These are phyloP conservation scores for Catostylus mosaicus DNA, from an alignment of 30 jellyfish, hydroid and myxozoan genomes.

Conservation along the genomic window DNA sequence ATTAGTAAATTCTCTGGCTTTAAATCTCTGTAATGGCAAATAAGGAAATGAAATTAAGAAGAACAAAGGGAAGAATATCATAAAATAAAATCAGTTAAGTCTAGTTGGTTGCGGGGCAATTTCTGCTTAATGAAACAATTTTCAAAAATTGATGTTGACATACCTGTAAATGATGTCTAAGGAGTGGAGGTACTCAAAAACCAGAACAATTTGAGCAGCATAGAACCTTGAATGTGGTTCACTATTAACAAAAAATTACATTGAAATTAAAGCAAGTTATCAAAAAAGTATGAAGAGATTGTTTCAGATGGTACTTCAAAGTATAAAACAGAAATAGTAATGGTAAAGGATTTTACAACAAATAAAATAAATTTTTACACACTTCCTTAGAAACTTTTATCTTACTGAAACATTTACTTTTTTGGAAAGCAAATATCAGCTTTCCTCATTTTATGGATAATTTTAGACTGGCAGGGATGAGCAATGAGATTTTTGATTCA, in stretches of 20 bases:
- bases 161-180: conserved; percentile 97
- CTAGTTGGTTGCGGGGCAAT: neutral
- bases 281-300: no score
- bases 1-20: conserved; percentile 98
- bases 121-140: neutral
- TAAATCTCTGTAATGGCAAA: conserved; percentile 77
- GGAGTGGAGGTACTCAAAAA: conserved; percentile 98
- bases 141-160: neutral
- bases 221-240: conserved; percentile 99
- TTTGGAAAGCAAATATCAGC: no score
- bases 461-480: no score
- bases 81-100: neutral
- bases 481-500: no score
- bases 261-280: neutral
- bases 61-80: neutral
- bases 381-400: no score
- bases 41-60: neutral
- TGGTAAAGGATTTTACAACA: no score
- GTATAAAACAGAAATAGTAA: no score
- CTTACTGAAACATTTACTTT: no score
- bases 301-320: no score
- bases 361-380: no score
- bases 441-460: no score
- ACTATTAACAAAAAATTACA: conserved; percentile 48
- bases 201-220: conserved; percentile 99